phyloP scores from a whole-genome alignment of 2,888 invertebrate species.

The Labia minor region DNA sequence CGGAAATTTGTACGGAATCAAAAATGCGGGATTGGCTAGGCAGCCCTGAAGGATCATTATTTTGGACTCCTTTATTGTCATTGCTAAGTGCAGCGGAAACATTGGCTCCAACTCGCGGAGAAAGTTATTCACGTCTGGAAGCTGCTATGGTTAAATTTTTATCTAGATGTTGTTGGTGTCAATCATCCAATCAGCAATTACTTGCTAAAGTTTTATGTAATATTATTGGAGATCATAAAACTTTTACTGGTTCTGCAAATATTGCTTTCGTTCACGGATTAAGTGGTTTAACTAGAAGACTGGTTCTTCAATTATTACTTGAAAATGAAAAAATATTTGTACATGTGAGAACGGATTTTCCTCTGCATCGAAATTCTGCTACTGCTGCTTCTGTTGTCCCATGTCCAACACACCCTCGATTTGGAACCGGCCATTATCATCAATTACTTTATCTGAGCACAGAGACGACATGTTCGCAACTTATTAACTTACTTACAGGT shows the following conservation, averaged over 20 bases:
- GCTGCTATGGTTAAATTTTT: slow-evolving; percentile 72
- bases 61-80: slow-evolving; percentile 73
- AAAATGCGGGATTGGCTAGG: slow-evolving; percentile 83
- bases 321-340: slow-evolving; percentile 77
- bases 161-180: slow-evolving; percentile 72
- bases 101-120: slow-evolving; percentile 24
- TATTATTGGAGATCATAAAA: slow-evolving; percentile 53
- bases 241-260: slow-evolving; percentile 26
- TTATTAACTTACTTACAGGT: slow-evolving; percentile 44
- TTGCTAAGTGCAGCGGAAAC: slow-evolving; percentile 40
- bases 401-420: slow-evolving; percentile 48
- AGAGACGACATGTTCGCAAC: slow-evolving; percentile 60
- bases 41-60: slow-evolving; percentile 61
- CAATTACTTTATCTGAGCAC: slow-evolving; percentile 63
- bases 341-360: slow-evolving; percentile 43
- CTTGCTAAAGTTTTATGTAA: slow-evolving; percentile 69
- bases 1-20: slow-evolving; percentile 67
- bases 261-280: slow-evolving; percentile 47
- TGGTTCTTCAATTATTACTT: slow-evolving; percentile 73
- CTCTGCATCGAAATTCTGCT: slow-evolving; percentile 19
- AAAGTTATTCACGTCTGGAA: slow-evolving; percentile 44
- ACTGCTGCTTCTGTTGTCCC: slow-evolving; percentile 16
- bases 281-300: slow-evolving; percentile 76
- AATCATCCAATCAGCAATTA: slow-evolving; percentile 70
- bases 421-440: slow-evolving; percentile 61